These are phyloP conservation scores for Agelaius phoeniceus DNA, from an alignment of 2,113 vertebrate genomes.

Conservation along the genomic window DNA sequence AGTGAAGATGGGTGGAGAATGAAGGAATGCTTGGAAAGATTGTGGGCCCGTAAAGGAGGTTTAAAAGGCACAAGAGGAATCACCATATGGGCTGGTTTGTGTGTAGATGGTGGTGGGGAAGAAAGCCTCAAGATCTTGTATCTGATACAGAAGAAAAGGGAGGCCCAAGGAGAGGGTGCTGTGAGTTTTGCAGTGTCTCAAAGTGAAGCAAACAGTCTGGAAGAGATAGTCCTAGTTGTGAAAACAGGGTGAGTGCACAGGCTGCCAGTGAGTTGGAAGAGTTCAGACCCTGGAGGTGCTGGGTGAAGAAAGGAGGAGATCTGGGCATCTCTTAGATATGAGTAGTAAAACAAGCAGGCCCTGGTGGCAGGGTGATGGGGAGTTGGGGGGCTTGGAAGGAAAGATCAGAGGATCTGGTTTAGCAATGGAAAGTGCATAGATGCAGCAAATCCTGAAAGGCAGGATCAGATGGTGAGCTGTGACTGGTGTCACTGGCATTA, in stretches of 20 bases:
- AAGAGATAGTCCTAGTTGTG: neutral
- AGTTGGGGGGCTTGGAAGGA: neutral
- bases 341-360: neutral
- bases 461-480: slow-evolving; percentile 65
- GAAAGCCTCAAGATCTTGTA: neutral
- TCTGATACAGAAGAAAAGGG: neutral
- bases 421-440: slow-evolving; percentile 21
- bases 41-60: accelerated
- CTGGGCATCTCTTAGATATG: neutral
- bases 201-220: neutral
- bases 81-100: neutral
- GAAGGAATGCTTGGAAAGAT: neutral
- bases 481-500: slow-evolving; percentile 66
- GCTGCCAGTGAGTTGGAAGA: neutral
- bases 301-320: neutral
- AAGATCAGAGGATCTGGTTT: slow-evolving; percentile 43
- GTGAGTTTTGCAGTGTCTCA: neutral
- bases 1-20: neutral
- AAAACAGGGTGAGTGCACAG: neutral
- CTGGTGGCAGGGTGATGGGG: accelerated
- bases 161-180: neutral
- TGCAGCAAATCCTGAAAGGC: slow-evolving; percentile 64
- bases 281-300: neutral
- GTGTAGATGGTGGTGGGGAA: neutral
- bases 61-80: neutral